phyloP scores from a whole-genome alignment of 2,888 invertebrate species.

The Phoenoteleia sp. region DNA sequence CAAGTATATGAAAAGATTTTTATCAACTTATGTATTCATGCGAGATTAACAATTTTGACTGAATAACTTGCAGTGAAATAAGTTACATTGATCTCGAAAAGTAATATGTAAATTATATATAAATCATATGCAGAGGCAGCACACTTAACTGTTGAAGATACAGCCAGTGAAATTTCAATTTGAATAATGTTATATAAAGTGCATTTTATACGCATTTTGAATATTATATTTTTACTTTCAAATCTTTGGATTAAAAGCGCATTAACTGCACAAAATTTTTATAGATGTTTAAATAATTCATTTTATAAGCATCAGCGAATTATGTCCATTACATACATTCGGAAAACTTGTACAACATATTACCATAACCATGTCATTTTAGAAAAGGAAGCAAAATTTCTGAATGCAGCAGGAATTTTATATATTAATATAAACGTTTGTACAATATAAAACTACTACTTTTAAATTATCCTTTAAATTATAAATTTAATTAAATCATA shows the following conservation, averaged over 20 bases:
- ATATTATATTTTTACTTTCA: constrained; percentile 22
- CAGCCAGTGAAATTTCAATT: constrained; percentile 38
- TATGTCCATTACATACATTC: no score
- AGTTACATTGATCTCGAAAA: constrained; percentile 33
- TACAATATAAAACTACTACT: no score
- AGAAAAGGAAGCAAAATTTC: no score
- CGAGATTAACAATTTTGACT: neutral
- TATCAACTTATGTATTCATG: neutral
- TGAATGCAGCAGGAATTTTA: no score
- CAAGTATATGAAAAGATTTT: constrained; percentile 1
- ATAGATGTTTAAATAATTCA: neutral
- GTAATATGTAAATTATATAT: constrained; percentile 44
- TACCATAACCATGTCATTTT: no score
- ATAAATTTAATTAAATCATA: constrained; percentile 8
- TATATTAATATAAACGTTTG: no score
- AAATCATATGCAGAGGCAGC: constrained; percentile 35
- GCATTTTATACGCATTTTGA: constrained; percentile 19
- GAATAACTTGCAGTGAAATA: constrained; percentile 33
- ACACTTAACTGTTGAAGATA: constrained; percentile 33
- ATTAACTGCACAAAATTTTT: neutral
- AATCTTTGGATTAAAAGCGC: constrained; percentile 14
- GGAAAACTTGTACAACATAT: no score
- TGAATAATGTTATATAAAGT: constrained; percentile 30
- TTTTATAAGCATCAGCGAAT: no score
- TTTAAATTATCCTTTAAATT: no score